phyloP scores from a whole-genome alignment of 2,888 invertebrate species.

The Tetanocera ferruginea region DNA sequence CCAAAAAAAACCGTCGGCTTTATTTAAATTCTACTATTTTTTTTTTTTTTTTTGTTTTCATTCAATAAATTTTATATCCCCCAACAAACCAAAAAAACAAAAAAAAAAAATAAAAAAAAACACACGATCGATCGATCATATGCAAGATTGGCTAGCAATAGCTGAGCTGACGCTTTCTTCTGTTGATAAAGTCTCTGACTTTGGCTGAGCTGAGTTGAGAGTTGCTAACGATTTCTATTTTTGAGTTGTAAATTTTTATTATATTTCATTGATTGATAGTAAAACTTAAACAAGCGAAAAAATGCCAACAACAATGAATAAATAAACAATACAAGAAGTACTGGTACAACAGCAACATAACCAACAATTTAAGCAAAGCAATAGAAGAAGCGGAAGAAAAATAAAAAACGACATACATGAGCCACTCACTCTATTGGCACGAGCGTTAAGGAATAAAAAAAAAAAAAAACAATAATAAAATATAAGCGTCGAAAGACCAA shows the following conservation, averaged over 20 bases:
- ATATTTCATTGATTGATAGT: constrained; percentile 56
- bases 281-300: constrained; percentile 64
- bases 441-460: not conserved
- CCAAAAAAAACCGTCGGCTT: not conserved
- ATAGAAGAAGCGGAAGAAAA: not conserved
- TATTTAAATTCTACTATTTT: too few relatives aligned
- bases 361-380: not conserved
- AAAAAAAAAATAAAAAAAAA: constrained; percentile 10
- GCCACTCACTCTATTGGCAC: not conserved
- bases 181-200: not conserved
- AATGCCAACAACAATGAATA: constrained; percentile 38
- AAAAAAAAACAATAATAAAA: not conserved
- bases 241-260: constrained; percentile 23
- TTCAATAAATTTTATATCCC: not conserved
- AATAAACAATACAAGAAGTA: constrained; percentile 36
- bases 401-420: not conserved
- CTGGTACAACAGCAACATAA: not conserved
- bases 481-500: not conserved
- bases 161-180: constrained; percentile 7
- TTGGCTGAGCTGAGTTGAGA: not conserved
- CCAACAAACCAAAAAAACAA: too few relatives aligned
- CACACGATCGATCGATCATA: constrained; percentile 15
- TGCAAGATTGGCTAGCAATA: not conserved
- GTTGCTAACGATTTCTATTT: constrained; percentile 43
- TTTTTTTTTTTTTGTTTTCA: not conserved